Evolutionary conservation across 2,113 vertebrate species (phyloP).

Genomic region (Chelonoidis abingdonii): DNA sequence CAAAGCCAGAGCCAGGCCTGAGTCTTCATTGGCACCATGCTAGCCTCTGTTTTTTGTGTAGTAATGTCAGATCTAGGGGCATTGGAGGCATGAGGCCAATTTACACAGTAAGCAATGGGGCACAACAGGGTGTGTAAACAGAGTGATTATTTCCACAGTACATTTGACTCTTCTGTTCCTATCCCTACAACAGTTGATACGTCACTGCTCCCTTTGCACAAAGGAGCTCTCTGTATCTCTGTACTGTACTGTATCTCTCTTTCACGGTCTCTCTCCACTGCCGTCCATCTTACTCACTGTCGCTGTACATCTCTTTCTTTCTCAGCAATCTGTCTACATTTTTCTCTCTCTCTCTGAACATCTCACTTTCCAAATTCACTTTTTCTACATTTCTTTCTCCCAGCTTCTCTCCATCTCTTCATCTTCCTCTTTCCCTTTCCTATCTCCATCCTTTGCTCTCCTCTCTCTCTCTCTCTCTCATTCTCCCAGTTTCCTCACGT

Average conservation of each 20-base stretch:
- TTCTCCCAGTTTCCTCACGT: neutral
- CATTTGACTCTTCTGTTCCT: conserved; percentile 49
- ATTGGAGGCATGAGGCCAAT: conserved; percentile 57
- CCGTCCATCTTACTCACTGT: neutral
- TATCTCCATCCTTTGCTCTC: neutral
- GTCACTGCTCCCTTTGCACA: conserved; percentile 42
- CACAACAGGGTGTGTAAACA: conserved; percentile 65
- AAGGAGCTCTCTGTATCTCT: neutral
- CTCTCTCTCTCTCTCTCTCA: neutral
- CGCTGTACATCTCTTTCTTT: neutral
- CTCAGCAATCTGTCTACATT: conserved; percentile 9
- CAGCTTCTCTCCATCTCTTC: neutral
- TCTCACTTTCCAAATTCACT: neutral
- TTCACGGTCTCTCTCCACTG: accelerated
- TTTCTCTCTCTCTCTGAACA: neutral
- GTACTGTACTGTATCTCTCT: neutral
- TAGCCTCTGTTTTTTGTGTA: conserved; percentile 63
- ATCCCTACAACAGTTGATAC: conserved; percentile 45
- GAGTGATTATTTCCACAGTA: conserved; percentile 49
- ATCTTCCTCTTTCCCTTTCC: neutral
- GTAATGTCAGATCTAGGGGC: conserved; percentile 60
- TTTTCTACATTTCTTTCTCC: neutral
- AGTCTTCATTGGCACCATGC: conserved; percentile 46
- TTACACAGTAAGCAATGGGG: conserved; percentile 60
- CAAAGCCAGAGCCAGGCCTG: conserved; percentile 56